Percentiles rank a stretch among this genome's conserved stretches.
These are phyloP conservation scores for Drosophila neonasuta DNA, from an alignment of 2,888 invertebrate genomes.

Conservation along the genomic window DNA sequence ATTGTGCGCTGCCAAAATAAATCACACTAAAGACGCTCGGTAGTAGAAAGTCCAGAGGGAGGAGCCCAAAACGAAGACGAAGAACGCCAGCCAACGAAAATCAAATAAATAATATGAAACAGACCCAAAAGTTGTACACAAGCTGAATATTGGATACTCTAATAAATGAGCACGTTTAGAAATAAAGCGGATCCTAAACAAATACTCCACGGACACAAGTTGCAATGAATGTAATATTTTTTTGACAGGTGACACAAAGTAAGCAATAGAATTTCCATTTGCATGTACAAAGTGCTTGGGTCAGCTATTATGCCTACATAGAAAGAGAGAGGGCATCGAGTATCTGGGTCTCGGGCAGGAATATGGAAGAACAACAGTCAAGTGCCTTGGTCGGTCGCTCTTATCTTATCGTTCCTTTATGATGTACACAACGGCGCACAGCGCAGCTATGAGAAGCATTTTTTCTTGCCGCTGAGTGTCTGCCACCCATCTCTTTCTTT, in stretches of 20 bases:
- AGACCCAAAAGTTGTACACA: neutral
- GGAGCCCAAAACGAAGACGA: constrained; percentile 20
- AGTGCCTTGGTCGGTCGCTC: constrained; percentile 59
- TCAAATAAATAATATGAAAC: constrained; percentile 59
- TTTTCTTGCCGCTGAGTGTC: constrained; percentile 47
- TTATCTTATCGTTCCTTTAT: constrained; percentile 76
- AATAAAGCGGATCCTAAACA: neutral
- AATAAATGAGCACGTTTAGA: neutral
- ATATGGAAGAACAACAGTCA: constrained; percentile 41
- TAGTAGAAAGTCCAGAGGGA: constrained; percentile 7
- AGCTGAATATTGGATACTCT: constrained; percentile 15
- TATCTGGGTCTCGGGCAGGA: constrained; percentile 4
- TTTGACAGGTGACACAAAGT: constrained; percentile 5
- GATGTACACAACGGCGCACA: constrained; percentile 71
- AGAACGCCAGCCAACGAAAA: constrained; percentile 52
- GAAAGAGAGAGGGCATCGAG: neutral
- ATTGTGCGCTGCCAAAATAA: constrained; percentile 73
- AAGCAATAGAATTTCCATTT: constrained; percentile 1
- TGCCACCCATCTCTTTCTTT: neutral
- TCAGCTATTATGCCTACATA: constrained; percentile 15
- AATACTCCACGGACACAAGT: neutral
- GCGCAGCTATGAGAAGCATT: constrained; percentile 55
- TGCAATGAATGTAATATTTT: neutral
- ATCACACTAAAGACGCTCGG: constrained; percentile 70
- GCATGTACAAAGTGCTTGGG: constrained; percentile 3